Evolutionary conservation across 2,888 invertebrate species (phyloP).

Genomic region (Amorpha juglandis): DNA sequence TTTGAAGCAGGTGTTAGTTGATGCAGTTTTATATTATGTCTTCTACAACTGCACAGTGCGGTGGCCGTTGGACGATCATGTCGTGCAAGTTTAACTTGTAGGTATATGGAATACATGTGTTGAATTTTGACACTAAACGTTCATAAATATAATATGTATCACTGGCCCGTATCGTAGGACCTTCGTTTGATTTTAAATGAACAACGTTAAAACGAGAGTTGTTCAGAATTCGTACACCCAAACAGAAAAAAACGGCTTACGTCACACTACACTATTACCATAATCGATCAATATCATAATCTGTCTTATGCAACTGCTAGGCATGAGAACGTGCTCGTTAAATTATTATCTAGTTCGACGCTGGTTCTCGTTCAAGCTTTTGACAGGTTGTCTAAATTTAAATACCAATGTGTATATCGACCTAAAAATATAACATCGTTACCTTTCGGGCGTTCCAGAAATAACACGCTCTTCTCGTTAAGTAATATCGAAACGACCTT

Average conservation of each 20-base stretch:
- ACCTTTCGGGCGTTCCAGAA: slow-evolving; percentile 42
- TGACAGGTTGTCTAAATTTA: slow-evolving; percentile 35
- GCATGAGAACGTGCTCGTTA: slow-evolving; percentile 63
- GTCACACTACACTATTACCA: slow-evolving; percentile 71
- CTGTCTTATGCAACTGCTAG: slow-evolving; percentile 64
- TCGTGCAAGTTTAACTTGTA: neutral
- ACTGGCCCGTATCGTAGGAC: slow-evolving; percentile 52
- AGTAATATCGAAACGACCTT: slow-evolving; percentile 41
- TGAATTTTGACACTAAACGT: slow-evolving; percentile 21
- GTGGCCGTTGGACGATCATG: neutral
- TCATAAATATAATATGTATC: slow-evolving; percentile 56
- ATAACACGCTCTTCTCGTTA: slow-evolving; percentile 40
- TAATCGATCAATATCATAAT: slow-evolving; percentile 78
- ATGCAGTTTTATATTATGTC: slow-evolving; percentile 18
- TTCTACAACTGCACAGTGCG: neutral
- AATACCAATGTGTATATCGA: slow-evolving; percentile 31
- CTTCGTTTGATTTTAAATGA: slow-evolving; percentile 56
- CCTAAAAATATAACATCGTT: slow-evolving; percentile 31
- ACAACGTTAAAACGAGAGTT: slow-evolving; percentile 64
- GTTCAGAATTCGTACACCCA: slow-evolving; percentile 59
- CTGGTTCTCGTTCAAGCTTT: slow-evolving; percentile 40
- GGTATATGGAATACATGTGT: neutral
- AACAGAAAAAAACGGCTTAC: slow-evolving; percentile 64
- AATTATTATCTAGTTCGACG: slow-evolving; percentile 51
- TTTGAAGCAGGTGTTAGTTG: slow-evolving; percentile 31